Evolutionary conservation across 1,140 invertebrate genomes (phyloP), one percentile per base, ranked within the genome.

Genomic region (Schlechtendalia chinensis): DNA sequence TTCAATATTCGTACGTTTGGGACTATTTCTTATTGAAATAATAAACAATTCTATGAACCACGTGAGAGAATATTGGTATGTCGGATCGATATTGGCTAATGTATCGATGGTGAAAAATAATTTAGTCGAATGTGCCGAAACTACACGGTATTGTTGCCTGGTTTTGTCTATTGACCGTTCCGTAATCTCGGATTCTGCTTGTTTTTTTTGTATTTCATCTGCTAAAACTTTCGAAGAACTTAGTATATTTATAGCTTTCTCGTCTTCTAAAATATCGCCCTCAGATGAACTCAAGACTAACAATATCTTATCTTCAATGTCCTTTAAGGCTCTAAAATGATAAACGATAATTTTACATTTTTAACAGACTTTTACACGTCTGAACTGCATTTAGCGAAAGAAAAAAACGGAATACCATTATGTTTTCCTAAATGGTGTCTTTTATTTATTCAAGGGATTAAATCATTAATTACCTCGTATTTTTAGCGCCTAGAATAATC

Each of bases 261-360:
- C 97, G 86, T 98, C 96, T 85, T 98, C 96, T 24, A 98, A 87
- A 81, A 98, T 97, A 86, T 98, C 98, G 5, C 96, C 95, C 84
- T 95, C 91, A 0, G 95, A 96, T 0, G 92, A 92, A 0, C 95
- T 93, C 11, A 98, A 88, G 81, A 96, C 91, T 86, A 94, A 89
- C 0, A 98, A 87, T 83, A 98, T 98, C 87, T 96, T 93, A 85
- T 98, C 94, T 87, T 98, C 96, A 82, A 97, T 94, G 85, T 96
- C 94, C 85, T 97, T 96, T 45, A 98, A 87, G 82, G 92, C 91
- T 83, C 93, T 89, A 85, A 93, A 93, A 39, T 58, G 8, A 50
- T 45, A 45, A 45, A n/a, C n/a, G n/a, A n/a, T n/a, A n/a, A n/a
- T n/a, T n/a, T n/a, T n/a, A n/a, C n/a, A n/a, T n/a, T n/a, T n/a